Conservation (phyloP, 2,113 vertebrate species). For the Corydoras maculifer region DNA sequence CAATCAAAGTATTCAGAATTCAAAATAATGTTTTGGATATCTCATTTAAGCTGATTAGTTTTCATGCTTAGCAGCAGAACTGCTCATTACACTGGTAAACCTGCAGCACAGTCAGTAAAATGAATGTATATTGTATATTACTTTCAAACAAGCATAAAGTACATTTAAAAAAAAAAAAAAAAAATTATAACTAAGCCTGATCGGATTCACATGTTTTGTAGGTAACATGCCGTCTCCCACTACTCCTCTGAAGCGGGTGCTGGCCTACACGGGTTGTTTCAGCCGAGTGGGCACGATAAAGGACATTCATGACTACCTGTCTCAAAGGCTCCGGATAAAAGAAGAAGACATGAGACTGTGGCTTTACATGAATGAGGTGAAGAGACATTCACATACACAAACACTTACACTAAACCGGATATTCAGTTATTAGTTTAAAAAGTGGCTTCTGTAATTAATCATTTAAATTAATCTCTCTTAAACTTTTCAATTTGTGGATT, state of each 20-base stretch:
- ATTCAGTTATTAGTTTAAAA: background rate
- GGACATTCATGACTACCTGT: conserved; percentile 82
- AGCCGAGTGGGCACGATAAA: conserved; percentile 81
- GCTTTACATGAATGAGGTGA: conserved; percentile 83
- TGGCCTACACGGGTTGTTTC: conserved; percentile 84
- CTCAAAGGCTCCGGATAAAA: conserved; percentile 78
- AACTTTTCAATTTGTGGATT: no score
- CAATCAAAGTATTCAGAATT: no score
- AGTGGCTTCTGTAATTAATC: background rate
- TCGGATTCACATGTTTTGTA: conserved; percentile 36
- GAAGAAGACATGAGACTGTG: conserved; percentile 85
- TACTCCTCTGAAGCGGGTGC: conserved; percentile 74
- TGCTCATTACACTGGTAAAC: no score
- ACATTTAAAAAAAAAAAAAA: no score
- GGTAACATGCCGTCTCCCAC: conserved; percentile 79
- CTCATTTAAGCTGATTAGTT: no score
- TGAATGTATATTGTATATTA: no score
- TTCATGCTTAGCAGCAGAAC: no score
- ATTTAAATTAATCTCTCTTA: no score
- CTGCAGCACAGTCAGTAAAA: no score
- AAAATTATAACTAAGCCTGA: no score
- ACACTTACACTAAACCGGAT: background rate
- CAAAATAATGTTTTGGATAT: no score
- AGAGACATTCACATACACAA: background rate
- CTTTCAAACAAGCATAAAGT: no score